Evolutionary conservation across 2,797 vertebrate species (phyloP).

Genomic region (Danio aesculapii): DNA sequence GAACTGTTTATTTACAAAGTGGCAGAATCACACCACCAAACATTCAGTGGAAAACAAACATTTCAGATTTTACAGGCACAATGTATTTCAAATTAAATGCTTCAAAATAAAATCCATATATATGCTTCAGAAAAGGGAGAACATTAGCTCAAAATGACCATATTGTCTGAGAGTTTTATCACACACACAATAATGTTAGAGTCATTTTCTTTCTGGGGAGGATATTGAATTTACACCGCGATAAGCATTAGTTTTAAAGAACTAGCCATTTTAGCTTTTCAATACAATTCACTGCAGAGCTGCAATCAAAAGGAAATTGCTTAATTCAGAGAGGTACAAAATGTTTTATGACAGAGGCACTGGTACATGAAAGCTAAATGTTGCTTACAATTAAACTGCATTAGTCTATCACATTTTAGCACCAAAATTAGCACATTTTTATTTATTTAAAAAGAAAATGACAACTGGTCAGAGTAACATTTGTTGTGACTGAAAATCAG

Average conservation of each 20-base stretch:
- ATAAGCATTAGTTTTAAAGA: conserved; percentile 11
- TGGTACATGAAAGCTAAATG: neutral
- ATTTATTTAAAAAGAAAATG: too few relatives aligned
- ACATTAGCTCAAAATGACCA: neutral
- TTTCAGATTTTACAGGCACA: neutral
- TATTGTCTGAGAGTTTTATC: neutral
- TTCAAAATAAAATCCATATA: neutral
- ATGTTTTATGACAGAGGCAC: neutral
- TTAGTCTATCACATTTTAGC: neutral
- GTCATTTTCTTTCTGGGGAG: neutral
- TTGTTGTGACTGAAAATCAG: too few relatives aligned
- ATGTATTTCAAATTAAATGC: neutral
- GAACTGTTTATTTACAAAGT: neutral
- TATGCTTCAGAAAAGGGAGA: neutral
- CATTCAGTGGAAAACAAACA: neutral
- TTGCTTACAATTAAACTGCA: neutral
- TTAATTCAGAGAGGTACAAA: neutral
- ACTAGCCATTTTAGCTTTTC: neutral
- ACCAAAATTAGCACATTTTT: neutral
- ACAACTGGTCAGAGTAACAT: too few relatives aligned
- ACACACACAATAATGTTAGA: neutral
- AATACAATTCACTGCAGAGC: neutral
- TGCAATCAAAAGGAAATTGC: neutral
- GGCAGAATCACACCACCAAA: neutral
- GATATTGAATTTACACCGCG: neutral